Conservation (phyloP, 2,113 vertebrate species). For the Scalopus aquaticus region DNA sequence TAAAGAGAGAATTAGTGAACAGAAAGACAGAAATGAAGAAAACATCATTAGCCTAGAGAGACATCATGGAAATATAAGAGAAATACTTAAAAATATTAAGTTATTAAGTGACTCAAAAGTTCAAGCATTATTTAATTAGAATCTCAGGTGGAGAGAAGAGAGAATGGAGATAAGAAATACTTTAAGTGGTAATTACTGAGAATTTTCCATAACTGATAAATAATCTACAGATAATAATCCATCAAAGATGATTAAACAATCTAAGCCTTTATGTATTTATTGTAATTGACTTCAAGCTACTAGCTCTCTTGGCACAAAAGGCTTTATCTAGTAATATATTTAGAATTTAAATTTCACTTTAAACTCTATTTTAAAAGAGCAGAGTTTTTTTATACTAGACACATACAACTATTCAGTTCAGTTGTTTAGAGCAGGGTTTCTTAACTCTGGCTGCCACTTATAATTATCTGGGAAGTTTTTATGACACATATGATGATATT, state of each 20-base stretch:
- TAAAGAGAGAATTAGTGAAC: background rate
- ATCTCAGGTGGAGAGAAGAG: background rate
- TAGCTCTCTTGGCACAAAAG: constrained; percentile 8
- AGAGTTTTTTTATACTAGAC: background rate
- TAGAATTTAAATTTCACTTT: constrained; percentile 22
- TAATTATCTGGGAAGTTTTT: background rate
- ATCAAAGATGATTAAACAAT: background rate
- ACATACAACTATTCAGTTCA: background rate
- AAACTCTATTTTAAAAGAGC: constrained; percentile 3
- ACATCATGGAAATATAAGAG: background rate
- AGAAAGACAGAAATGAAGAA: background rate
- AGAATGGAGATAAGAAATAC: background rate
- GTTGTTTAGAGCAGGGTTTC: background rate
- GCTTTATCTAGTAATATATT: background rate
- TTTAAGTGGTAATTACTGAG: background rate
- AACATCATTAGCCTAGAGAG: background rate
- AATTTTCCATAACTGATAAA: background rate
- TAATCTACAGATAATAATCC: background rate
- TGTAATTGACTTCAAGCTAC: constrained; percentile 4
- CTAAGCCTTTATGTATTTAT: background rate
- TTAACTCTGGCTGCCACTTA: background rate
- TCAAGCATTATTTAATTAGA: background rate
- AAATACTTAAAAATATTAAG: constrained; percentile 40
- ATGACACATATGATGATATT: background rate
- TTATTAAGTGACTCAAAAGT: background rate